Base-by-base conservation (phyloP, 2,797 vertebrate species). In the Gymnocypris eckloni region DNA sequence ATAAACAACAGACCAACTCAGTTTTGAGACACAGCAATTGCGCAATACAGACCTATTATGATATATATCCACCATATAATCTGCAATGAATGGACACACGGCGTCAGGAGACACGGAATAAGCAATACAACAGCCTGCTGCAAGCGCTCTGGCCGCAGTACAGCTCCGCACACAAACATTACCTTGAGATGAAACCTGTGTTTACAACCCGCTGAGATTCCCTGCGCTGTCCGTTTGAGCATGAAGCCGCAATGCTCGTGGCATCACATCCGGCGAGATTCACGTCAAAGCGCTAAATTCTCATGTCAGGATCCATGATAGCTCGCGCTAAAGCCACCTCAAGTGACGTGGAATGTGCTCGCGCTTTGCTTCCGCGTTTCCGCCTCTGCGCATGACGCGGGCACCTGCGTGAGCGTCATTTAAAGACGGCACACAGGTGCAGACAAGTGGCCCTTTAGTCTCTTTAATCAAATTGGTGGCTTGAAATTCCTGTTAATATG, bases 311-410 rank as follows among this genome's bases (percentile, higher is more conserved):
- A 37, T 43, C 67, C 45, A 87, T 86, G 67, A 73, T 76, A 10
- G 79, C 64, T 79, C 59, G 89, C 77, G 73, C 22, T 80, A 87
- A 88, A 92, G 91, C 92, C 94, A 94, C 95, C 92, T 94, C 92
- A 80, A 81, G 92, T 96, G 95, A 96, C 95, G 95, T 95, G 94
- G 94, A 94, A 89, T 7, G 89, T 91, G 89, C 76, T 87, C 86
- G 8, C 89, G 89, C 89, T 90, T 87, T 86, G 93, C 95, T 96
- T 96, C 95, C 95, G 95, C 90, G 90, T 95, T 94, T 89, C 90
- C 72, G 90, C 86, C 78, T 87, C 86, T 75, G 80, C 79, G 88
- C 54, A 41, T 88, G 83, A 83, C 83, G 89, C 79, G 73, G 59
- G 45, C 76, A 87, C 87, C 86, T 83, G 86, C 83, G 82, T 90